These are phyloP conservation scores for Papilio protenor DNA, from an alignment of 2,888 invertebrate genomes.

Conservation along the genomic window DNA sequence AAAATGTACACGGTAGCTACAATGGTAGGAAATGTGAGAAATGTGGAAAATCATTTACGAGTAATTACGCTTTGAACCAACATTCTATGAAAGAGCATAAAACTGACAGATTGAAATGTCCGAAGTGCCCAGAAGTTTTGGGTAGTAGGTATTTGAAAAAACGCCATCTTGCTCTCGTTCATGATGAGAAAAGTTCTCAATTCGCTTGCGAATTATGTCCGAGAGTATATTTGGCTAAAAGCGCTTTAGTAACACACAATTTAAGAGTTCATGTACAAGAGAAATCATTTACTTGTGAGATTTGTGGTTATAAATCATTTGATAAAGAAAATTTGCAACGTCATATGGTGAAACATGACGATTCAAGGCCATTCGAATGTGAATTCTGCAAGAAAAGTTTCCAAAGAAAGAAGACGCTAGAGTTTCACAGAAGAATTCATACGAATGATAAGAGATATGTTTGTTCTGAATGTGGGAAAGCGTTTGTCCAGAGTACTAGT, in stretches of 20 bases:
- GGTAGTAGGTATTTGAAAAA: slow-evolving; percentile 64
- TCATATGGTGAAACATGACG: slow-evolving; percentile 83
- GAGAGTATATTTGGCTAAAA: slow-evolving; percentile 62
- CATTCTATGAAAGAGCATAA: slow-evolving; percentile 50
- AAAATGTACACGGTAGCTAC: slow-evolving; percentile 56
- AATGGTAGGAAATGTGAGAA: slow-evolving; percentile 51
- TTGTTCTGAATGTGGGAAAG: slow-evolving; percentile 81
- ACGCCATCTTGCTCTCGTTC: slow-evolving; percentile 67
- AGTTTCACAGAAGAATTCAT: slow-evolving; percentile 82
- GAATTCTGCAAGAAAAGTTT: slow-evolving; percentile 84
- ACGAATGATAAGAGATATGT: slow-evolving; percentile 82
- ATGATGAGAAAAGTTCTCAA: slow-evolving; percentile 65
- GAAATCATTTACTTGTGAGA: slow-evolving; percentile 63
- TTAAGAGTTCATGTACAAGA: slow-evolving; percentile 69
- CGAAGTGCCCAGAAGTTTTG: slow-evolving; percentile 66
- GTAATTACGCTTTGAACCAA: slow-evolving; percentile 51
- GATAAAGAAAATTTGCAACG: slow-evolving; percentile 76
- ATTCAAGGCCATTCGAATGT: slow-evolving; percentile 83
- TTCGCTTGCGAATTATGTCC: slow-evolving; percentile 69
- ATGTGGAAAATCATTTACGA: slow-evolving; percentile 55
- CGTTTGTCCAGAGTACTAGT: slow-evolving; percentile 84
- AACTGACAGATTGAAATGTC: slow-evolving; percentile 57
- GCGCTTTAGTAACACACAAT: slow-evolving; percentile 63
- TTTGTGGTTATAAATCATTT: slow-evolving; percentile 72
- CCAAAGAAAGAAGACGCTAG: slow-evolving; percentile 82